Evolutionary conservation across 2,113 vertebrate species (phyloP).

Genomic region (Carassius gibelio): DNA sequence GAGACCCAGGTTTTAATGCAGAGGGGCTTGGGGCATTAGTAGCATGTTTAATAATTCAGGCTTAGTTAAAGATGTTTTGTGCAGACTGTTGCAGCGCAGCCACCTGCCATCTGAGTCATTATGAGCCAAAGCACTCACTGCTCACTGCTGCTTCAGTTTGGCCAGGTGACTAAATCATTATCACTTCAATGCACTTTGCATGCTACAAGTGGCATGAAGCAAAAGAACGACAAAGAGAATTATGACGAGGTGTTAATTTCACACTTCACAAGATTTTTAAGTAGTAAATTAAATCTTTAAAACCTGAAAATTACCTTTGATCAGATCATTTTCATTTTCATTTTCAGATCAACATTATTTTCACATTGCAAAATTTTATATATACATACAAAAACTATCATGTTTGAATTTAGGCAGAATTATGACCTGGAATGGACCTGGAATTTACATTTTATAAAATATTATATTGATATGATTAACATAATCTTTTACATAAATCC

Average conservation of each 20-base stretch:
- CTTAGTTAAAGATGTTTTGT: constrained; percentile 36
- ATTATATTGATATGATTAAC: no score
- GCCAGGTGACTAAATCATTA: constrained; percentile 12
- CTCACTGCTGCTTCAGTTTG: background rate
- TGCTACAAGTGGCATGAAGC: background rate
- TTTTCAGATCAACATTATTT: no score
- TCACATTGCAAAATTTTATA: no score
- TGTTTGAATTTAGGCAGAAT: no score
- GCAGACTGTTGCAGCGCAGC: background rate
- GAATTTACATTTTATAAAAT: no score
- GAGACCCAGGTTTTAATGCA: background rate
- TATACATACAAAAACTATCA: no score
- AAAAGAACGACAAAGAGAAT: background rate
- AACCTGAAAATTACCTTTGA: no score
- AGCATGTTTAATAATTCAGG: constrained; percentile 39
- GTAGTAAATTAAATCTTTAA: background rate
- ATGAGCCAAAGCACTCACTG: background rate
- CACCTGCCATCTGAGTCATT: constrained; percentile 25
- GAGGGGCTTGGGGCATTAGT: constrained; percentile 11
- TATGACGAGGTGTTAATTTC: background rate
- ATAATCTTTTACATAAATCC: no score
- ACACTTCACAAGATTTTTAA: background rate
- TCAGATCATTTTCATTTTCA: no score
- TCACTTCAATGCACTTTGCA: constrained; percentile 7
- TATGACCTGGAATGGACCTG: no score